Conservation (phyloP, 2,113 vertebrate species). For the Acinonyx jubatus region DNA sequence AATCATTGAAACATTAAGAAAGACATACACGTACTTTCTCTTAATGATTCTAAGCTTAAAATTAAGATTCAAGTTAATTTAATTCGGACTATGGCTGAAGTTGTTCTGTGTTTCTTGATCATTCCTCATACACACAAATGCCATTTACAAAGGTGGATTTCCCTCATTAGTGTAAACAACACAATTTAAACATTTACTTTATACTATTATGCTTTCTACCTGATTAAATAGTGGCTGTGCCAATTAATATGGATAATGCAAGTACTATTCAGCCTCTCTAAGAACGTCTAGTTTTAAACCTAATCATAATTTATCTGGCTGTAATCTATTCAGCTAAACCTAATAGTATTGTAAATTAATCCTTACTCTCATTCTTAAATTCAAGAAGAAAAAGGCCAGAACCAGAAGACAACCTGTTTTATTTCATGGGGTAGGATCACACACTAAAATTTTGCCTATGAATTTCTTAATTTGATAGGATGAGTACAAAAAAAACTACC, state of each 20-base stretch:
- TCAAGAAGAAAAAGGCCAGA: not conserved
- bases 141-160: not conserved
- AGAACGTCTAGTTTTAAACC: constrained; percentile 8
- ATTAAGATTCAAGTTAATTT: constrained; percentile 30
- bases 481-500: not conserved
- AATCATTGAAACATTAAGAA: not conserved
- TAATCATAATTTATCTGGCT: constrained; percentile 36
- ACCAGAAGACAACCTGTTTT: not conserved
- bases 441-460: not conserved
- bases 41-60: not conserved
- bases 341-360: not conserved
- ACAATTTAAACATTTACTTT: constrained; percentile 28
- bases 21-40: not conserved
- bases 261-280: not conserved
- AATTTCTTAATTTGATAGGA: not conserved
- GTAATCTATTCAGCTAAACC: not conserved
- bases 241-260: not conserved
- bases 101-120: not conserved
- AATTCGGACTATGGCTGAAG: not conserved
- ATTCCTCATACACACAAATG: not conserved
- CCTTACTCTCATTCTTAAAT: not conserved
- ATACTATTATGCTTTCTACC: not conserved
- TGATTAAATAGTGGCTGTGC: not conserved
- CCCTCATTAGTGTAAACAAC: constrained; percentile 3
- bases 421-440: not conserved